Conservation (phyloP, 2,888 invertebrate genomes). For the Cartodere bifasciata region DNA sequence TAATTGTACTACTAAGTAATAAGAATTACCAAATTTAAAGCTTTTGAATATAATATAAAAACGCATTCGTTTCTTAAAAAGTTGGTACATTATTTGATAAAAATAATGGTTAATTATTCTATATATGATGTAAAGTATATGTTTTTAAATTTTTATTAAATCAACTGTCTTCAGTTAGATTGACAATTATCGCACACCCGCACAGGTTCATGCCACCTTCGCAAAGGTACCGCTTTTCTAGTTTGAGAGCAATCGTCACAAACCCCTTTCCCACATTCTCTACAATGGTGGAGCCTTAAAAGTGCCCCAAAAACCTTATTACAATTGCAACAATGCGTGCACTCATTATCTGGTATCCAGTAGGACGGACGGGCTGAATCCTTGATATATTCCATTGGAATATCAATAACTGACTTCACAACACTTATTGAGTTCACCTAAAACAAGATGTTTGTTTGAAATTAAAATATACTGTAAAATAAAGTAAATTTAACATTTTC, state of each 20-base stretch:
- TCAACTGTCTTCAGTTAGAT: constrained; percentile 9
- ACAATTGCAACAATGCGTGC: constrained; percentile 54
- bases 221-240: constrained; percentile 52
- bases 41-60: no score
- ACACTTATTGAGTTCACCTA: constrained; percentile 50
- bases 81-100: no score
- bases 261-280: constrained; percentile 59
- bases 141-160: no score
- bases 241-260: constrained; percentile 47
- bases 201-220: constrained; percentile 60
- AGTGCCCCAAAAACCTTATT: constrained; percentile 42
- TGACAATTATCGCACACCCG: constrained; percentile 62
- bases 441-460: no score
- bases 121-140: no score
- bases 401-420: constrained; percentile 57
- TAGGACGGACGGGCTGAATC: constrained; percentile 63
- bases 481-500: no score
- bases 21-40: no score
- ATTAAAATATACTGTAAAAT: no score
- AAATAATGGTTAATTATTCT: no score
- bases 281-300: constrained; percentile 50
- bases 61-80: no score
- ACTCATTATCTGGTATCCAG: constrained; percentile 67
- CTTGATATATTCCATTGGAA: constrained; percentile 65
- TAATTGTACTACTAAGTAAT: no score